Percentiles rank a stretch among this genome's conserved stretches.
phyloP scores from a whole-genome alignment of 2,888 invertebrate species.

The Ptilodon capucinus region DNA sequence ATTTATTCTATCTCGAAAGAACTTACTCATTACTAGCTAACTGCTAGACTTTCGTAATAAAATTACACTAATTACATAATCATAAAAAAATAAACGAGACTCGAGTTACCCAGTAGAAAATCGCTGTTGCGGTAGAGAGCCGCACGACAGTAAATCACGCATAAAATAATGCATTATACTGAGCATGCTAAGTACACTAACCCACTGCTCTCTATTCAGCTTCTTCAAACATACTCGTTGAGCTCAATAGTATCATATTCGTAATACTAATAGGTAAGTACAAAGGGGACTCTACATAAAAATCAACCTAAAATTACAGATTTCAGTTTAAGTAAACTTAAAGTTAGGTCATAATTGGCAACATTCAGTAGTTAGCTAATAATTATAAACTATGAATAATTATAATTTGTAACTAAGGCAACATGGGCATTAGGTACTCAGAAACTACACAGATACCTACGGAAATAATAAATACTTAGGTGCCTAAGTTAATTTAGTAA shows the following conservation, averaged over 20 bases:
- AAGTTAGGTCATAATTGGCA: no score
- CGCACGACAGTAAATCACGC: slow-evolving; percentile 26
- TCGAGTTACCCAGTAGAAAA: slow-evolving; percentile 19
- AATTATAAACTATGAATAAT: no score
- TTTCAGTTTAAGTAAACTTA: no score
- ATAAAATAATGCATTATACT: slow-evolving; percentile 14
- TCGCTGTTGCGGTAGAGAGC: slow-evolving; percentile 2
- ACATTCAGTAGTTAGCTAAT: no score
- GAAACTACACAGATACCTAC: background rate
- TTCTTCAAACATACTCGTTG: background rate
- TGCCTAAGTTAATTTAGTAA: no score
- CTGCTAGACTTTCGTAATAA: background rate
- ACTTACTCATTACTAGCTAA: no score
- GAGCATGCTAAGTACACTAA: slow-evolving; percentile 10
- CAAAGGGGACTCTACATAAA: no score
- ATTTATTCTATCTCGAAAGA: no score
- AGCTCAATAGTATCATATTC: no score
- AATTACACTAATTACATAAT: background rate
- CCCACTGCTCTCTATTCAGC: slow-evolving; percentile 12
- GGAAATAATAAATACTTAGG: background rate
- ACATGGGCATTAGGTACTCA: no score
- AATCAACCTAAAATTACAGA: no score
- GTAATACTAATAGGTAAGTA: no score
- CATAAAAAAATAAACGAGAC: background rate
- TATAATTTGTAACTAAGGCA: background rate